These are phyloP conservation scores for Hyperoodon ampullatus DNA, from an alignment of 2,113 vertebrate species.

Conservation along the genomic window DNA sequence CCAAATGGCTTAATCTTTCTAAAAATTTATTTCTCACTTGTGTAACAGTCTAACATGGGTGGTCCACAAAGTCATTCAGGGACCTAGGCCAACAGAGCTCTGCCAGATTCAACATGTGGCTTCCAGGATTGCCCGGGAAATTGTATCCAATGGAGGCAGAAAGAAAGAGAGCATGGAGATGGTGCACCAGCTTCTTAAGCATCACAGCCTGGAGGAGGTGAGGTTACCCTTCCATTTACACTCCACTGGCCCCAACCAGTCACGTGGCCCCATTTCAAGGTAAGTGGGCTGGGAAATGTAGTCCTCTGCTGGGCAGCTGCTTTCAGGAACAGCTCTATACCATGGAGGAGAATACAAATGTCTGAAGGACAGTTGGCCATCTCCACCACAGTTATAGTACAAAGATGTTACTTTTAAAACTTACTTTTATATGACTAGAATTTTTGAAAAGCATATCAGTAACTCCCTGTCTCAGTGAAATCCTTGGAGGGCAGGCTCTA, in stretches of 20 bases:
- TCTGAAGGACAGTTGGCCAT: background rate
- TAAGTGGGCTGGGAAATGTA: background rate
- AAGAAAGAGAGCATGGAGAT: background rate
- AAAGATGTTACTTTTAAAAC: background rate
- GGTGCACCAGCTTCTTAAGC: background rate
- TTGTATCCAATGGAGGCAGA: background rate
- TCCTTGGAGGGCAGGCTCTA: background rate
- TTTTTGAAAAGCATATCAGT: background rate
- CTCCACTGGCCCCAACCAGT: background rate
- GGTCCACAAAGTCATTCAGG: background rate
- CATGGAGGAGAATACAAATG: background rate
- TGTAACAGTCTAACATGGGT: background rate
- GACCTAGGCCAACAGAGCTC: background rate
- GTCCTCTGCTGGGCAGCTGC: background rate
- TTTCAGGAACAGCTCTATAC: background rate
- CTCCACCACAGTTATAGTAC: background rate
- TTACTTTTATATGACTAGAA: background rate
- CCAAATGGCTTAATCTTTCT: background rate
- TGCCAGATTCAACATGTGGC: background rate
- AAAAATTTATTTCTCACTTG: background rate
- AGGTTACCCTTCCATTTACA: background rate
- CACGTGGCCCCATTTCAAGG: background rate
- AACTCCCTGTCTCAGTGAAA: background rate
- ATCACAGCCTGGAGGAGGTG: background rate
- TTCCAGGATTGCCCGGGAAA: background rate